Percentiles rank a stretch among this genome's conserved stretches.
These are phyloP conservation scores for Crocidura indochinensis DNA, from an alignment of 2,797 vertebrate species.

Conservation along the genomic window DNA sequence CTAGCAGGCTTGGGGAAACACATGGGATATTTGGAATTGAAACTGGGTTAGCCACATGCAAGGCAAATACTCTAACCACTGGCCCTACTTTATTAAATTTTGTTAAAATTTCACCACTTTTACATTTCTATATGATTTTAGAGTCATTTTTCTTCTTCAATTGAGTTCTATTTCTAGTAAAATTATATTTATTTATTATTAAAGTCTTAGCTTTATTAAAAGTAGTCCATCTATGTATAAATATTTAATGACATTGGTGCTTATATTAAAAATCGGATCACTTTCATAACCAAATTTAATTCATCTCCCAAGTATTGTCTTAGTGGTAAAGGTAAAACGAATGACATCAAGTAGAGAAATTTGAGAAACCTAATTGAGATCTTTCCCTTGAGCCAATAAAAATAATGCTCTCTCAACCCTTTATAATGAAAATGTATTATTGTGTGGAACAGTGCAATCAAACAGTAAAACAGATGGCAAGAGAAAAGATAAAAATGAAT, in stretches of 20 bases:
- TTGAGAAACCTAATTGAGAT: slow-evolving; percentile 28
- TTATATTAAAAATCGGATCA: slow-evolving; percentile 15
- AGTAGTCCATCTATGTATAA: not conserved
- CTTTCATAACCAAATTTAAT: slow-evolving; percentile 30
- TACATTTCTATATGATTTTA: not conserved
- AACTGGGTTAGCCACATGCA: too few species aligned
- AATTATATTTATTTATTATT: not conserved
- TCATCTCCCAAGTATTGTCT: slow-evolving; percentile 7
- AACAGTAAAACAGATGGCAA: slow-evolving; percentile 75
- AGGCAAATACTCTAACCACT: too few species aligned
- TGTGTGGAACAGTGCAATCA: slow-evolving; percentile 64
- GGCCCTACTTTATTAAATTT: not conserved
- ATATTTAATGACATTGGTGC: not conserved
- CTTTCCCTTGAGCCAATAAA: slow-evolving; percentile 70
- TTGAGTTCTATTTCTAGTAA: not conserved
- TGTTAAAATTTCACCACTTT: not conserved
- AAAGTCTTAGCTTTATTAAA: slow-evolving; percentile 10
- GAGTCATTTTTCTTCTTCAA: not conserved
- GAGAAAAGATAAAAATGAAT: slow-evolving; percentile 69
- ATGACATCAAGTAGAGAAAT: slow-evolving; percentile 53
- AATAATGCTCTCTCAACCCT: slow-evolving; percentile 64
- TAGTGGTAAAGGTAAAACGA: slow-evolving; percentile 6
- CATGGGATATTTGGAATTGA: too few species aligned
- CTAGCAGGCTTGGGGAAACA: too few species aligned
- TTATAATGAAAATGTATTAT: slow-evolving; percentile 67